These are phyloP conservation scores for Terrapene triunguis DNA, from an alignment of 2,113 vertebrate genomes.

Conservation along the genomic window DNA sequence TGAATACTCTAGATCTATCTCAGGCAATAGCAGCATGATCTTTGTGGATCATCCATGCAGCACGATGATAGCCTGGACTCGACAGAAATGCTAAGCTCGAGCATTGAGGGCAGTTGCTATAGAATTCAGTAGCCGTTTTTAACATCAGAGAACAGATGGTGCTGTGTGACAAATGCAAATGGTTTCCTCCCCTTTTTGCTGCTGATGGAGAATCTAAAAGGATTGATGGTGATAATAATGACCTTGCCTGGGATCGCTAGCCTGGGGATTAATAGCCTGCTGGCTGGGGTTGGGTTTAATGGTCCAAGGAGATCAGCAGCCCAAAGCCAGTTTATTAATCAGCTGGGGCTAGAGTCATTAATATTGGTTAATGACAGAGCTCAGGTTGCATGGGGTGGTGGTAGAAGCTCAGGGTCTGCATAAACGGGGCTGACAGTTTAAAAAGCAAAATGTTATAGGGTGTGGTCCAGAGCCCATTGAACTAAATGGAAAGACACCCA, in stretches of 20 bases:
- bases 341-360: conserved; percentile 23
- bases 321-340: conserved; percentile 65
- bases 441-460: neutral
- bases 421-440: neutral
- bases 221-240: conserved; percentile 59
- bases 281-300: conserved; percentile 48
- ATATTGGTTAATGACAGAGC: neutral
- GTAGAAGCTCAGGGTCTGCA: neutral
- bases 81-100: neutral
- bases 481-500: neutral
- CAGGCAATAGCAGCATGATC: neutral
- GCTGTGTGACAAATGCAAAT: conserved; percentile 8
- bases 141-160: neutral
- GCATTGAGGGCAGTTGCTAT: neutral
- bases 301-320: conserved; percentile 59
- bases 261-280: conserved; percentile 53
- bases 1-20: neutral
- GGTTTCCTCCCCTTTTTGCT: neutral
- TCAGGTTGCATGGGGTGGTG: neutral
- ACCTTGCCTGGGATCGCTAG: conserved; percentile 29
- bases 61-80: neutral
- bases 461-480: neutral
- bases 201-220: conserved; percentile 55
- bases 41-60: neutral
- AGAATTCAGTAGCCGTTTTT: neutral